phyloP scores from a whole-genome alignment of 1,140 invertebrate genomes.

The Melanaphis sacchari region DNA sequence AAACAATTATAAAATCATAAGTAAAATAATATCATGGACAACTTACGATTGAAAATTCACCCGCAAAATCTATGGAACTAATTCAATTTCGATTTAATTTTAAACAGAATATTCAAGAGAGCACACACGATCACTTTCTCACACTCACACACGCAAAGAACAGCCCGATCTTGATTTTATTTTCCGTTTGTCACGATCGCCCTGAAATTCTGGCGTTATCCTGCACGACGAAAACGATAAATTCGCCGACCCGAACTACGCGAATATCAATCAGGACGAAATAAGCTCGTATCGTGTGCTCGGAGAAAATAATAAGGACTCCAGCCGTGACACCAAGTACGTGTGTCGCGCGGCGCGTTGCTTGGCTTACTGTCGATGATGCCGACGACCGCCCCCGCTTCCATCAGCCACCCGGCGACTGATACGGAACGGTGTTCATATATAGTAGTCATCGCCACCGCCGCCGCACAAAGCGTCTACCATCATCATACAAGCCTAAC shows the following conservation, averaged over 20 bases:
- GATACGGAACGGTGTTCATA: neutral
- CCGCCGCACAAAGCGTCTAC: neutral
- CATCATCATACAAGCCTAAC: neutral
- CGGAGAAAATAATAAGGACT: neutral
- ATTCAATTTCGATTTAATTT: neutral
- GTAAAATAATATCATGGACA: neutral
- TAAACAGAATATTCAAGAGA: neutral
- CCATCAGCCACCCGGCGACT: neutral
- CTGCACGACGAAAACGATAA: neutral
- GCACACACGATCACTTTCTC: neutral
- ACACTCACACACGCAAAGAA: too few species aligned
- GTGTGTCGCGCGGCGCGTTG: neutral
- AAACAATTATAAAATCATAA: neutral
- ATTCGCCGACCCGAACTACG: neutral
- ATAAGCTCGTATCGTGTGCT: neutral
- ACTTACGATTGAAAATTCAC: neutral
- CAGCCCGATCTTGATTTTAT: neutral
- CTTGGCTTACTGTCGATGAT: conserved; percentile 14
- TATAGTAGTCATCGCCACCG: neutral
- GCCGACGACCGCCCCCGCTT: neutral
- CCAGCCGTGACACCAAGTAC: neutral
- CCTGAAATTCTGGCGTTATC: neutral
- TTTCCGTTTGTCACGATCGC: neutral
- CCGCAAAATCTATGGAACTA: neutral
- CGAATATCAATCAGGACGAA: neutral